Conservation (phyloP, 2,113 vertebrate genomes). For the Melanerpes formicivorus region DNA sequence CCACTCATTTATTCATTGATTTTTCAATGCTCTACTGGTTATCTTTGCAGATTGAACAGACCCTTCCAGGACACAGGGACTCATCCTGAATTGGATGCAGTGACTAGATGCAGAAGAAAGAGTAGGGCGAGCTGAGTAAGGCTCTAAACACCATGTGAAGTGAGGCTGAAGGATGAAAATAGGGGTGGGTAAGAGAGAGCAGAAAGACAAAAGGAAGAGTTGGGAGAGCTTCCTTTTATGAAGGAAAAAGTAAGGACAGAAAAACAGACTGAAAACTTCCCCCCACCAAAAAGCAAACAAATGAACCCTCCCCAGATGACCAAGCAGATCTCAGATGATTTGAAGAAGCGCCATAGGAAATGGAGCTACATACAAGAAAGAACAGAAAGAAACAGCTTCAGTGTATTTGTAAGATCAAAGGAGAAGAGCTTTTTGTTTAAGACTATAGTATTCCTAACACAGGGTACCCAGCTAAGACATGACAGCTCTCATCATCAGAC, state of each 20-base stretch:
- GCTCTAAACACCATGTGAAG: not conserved
- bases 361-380: not conserved
- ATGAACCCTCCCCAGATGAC: not conserved
- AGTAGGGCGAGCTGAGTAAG: not conserved
- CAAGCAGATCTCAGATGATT: not conserved
- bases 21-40: not conserved
- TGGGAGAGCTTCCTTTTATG: not conserved
- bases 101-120: not conserved
- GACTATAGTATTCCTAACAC: conserved; percentile 16
- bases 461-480: not conserved
- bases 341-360: not conserved
- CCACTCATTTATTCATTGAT: not conserved
- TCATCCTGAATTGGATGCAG: not conserved
- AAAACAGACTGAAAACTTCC: not conserved
- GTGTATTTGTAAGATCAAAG: not conserved
- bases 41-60: not conserved
- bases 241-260: not conserved
- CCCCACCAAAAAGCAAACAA: not conserved
- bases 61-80: not conserved
- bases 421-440: conserved; percentile 32
- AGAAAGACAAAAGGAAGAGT: not conserved
- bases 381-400: not conserved
- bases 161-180: not conserved
- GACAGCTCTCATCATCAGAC: conserved; percentile 35
- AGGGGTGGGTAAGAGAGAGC: not conserved